Evolutionary conservation across 2,888 invertebrate genomes (phyloP).

Genomic region (Scaptomyza parva): DNA sequence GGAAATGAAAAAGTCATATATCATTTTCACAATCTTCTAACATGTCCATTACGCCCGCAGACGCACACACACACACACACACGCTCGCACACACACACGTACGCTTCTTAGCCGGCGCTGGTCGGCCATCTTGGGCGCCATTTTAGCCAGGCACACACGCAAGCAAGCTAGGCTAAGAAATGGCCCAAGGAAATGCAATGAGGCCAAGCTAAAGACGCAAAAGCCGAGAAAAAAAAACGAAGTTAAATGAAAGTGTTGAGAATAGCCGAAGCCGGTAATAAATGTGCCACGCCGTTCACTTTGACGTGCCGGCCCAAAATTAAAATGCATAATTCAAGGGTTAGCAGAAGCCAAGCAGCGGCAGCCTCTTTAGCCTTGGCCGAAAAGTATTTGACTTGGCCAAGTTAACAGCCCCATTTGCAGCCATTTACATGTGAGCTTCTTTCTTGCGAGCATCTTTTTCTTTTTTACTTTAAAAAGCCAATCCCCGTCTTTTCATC

Average conservation of each 20-base stretch:
- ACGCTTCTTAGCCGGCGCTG: slow-evolving; percentile 35
- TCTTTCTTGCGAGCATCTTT: slow-evolving; percentile 16
- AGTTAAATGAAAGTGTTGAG: slow-evolving; percentile 74
- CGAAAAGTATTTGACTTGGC: slow-evolving; percentile 24
- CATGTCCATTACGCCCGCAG: slow-evolving; percentile 76
- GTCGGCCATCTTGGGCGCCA: slow-evolving; percentile 56
- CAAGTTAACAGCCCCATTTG: slow-evolving; percentile 49
- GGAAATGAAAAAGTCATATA: slow-evolving; percentile 80
- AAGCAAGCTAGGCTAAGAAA: slow-evolving; percentile 52
- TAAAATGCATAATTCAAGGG: slow-evolving; percentile 77
- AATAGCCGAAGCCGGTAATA: slow-evolving; percentile 66
- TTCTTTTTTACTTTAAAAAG: slow-evolving; percentile 38
- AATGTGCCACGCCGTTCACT: slow-evolving; percentile 65
- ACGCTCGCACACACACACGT: slow-evolving; percentile 5
- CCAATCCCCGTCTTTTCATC: slow-evolving; percentile 4
- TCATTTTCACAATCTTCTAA: slow-evolving; percentile 77
- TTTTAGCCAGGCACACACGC: slow-evolving; percentile 35
- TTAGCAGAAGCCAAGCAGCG: slow-evolving; percentile 18
- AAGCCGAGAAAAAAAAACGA: slow-evolving; percentile 18
- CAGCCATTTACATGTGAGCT: slow-evolving; percentile 70
- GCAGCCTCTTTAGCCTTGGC: not conserved
- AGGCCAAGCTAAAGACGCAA: slow-evolving; percentile 10
- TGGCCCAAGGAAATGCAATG: slow-evolving; percentile 67
- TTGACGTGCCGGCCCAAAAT: slow-evolving; percentile 66
- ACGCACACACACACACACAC: slow-evolving; percentile 24